Conservation (phyloP, 2,113 vertebrate genomes). For the Calypte anna region DNA sequence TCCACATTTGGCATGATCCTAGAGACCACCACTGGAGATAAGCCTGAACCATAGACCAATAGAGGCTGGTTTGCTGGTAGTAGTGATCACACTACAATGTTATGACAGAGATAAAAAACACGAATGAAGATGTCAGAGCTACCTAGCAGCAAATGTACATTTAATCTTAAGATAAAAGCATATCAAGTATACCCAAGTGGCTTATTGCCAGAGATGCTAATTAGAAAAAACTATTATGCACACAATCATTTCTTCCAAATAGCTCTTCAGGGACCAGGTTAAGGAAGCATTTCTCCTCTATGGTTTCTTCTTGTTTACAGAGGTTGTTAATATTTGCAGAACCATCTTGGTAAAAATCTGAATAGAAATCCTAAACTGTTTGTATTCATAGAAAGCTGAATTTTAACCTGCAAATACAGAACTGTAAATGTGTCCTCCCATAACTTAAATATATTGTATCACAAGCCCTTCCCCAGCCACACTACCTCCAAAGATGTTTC, state of each 20-base stretch:
- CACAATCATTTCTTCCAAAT: constrained; percentile 40
- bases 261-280: constrained; percentile 41
- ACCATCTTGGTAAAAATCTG: not conserved
- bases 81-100: not conserved
- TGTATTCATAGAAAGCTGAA: not conserved
- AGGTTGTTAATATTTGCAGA: constrained; percentile 54
- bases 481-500: not conserved
- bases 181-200: constrained; percentile 42
- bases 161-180: constrained; percentile 61
- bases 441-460: not conserved
- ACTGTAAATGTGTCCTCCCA: not conserved
- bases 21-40: not conserved
- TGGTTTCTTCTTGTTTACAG: constrained; percentile 63
- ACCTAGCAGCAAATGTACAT: constrained; percentile 50
- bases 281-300: constrained; percentile 31
- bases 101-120: constrained; percentile 15
- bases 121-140: constrained; percentile 54
- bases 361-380: not conserved
- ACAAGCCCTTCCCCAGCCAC: not conserved
- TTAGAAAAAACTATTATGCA: constrained; percentile 48
- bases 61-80: not conserved
- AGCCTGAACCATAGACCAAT: not conserved
- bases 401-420: not conserved
- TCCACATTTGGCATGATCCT: not conserved
- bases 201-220: constrained; percentile 63